A percentile compares a stretch with the other conserved stretches of the same genome.
Evolutionary conservation across 2,888 invertebrate species (phyloP).

Genomic region (Drosophila greeni): DNA sequence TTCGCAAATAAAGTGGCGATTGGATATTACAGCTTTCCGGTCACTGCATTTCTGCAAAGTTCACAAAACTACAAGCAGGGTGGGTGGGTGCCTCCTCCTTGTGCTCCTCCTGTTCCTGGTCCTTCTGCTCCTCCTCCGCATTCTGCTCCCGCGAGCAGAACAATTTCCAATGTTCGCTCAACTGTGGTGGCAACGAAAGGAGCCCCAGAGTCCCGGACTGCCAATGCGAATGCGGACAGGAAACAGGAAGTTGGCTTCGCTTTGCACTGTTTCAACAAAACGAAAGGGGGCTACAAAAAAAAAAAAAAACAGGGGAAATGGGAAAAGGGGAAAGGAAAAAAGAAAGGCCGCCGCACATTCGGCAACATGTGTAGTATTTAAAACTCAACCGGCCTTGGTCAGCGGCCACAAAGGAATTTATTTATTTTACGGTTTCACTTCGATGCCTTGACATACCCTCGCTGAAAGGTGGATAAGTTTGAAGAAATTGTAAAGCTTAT

Average conservation of each 20-base stretch:
- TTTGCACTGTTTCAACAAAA: conserved; percentile 16
- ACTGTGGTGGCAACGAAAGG: conserved; percentile 63
- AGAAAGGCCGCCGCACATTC: neutral
- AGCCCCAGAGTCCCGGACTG: conserved; percentile 11
- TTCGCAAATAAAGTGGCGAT: conserved; percentile 69
- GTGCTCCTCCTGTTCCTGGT: neutral
- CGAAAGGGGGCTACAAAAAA: neutral
- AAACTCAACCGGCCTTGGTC: conserved; percentile 64
- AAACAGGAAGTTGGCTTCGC: conserved; percentile 64
- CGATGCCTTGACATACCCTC: neutral
- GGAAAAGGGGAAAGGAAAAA: neutral
- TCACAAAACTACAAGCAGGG: conserved; percentile 55
- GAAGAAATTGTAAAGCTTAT: too few species aligned
- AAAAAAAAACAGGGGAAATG: too few species aligned
- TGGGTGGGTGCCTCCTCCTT: neutral
- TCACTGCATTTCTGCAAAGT: conserved; percentile 72
- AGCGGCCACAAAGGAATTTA: conserved; percentile 69
- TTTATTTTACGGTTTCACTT: conserved; percentile 56
- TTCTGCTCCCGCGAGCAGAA: conserved; percentile 70
- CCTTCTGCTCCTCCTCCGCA: conserved; percentile 15
- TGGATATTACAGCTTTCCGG: conserved; percentile 74
- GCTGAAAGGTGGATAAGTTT: neutral
- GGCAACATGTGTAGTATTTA: conserved; percentile 61
- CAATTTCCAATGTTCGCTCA: conserved; percentile 71
- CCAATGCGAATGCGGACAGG: conserved; percentile 21